Percentiles rank a stretch among this genome's conserved stretches.
Evolutionary conservation across 2,113 vertebrate species (phyloP).

Genomic region (Chiloscyllium plagiosum): DNA sequence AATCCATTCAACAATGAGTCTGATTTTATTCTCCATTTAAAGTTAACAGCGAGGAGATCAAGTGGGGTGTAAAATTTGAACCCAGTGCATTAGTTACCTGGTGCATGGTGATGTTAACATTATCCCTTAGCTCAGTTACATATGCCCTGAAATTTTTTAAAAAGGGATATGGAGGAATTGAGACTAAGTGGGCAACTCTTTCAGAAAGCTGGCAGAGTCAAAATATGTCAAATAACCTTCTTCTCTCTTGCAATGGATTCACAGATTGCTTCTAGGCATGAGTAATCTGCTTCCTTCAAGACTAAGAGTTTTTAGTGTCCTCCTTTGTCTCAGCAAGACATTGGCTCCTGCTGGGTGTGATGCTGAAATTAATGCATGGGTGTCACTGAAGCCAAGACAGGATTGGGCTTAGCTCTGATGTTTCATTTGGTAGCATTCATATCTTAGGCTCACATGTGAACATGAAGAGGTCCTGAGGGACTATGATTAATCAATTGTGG

Average conservation of each 20-base stretch:
- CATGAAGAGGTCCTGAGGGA: neutral
- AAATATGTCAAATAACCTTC: neutral
- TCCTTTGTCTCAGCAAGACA: neutral
- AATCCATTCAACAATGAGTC: neutral
- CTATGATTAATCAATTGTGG: neutral
- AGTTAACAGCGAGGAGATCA: neutral
- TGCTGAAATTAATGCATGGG: neutral
- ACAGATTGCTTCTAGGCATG: neutral
- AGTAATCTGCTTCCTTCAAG: neutral
- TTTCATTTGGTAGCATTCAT: neutral
- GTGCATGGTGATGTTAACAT: neutral
- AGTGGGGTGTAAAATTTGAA: neutral
- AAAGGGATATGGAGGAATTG: neutral
- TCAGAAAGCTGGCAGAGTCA: neutral
- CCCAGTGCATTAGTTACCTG: neutral
- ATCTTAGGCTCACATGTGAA: neutral
- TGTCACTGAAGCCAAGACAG: neutral
- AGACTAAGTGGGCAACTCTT: too few species aligned
- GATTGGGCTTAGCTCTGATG: neutral
- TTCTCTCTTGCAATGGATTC: neutral
- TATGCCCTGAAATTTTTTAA: neutral
- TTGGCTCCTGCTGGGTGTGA: neutral
- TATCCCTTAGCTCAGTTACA: neutral
- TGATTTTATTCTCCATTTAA: neutral
- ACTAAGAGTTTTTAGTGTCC: neutral